phyloP scores from a whole-genome alignment of 2,113 vertebrate species.

The Prionailurus bengalensis region DNA sequence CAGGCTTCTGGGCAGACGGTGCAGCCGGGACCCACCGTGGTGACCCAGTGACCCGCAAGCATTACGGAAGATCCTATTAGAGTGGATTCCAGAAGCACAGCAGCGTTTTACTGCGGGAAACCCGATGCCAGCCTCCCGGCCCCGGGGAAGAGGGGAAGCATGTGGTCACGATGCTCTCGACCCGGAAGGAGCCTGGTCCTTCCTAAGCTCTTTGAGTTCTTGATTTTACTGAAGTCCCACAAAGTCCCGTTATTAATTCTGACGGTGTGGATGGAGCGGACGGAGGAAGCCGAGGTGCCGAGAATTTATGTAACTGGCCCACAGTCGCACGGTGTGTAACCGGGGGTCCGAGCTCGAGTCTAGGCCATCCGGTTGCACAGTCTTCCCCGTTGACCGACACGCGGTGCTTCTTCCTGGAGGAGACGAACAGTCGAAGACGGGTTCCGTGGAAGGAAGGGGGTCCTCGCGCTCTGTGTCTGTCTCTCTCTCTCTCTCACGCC shows the following conservation, averaged over 20 bases:
- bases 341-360: too few relatives aligned
- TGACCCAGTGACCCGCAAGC: background rate
- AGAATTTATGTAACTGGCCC: background rate
- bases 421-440: background rate
- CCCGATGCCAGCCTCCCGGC: fast-evolving
- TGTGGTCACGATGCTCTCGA: fast-evolving
- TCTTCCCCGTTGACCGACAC: background rate
- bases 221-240: background rate
- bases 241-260: background rate
- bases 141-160: fast-evolving
- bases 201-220: background rate
- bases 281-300: background rate
- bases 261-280: background rate
- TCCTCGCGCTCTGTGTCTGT: background rate
- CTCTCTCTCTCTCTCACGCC: background rate
- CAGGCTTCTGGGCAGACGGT: background rate
- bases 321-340: too few relatives aligned
- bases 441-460: background rate
- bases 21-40: background rate
- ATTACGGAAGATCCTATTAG: background rate
- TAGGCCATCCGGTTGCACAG: background rate
- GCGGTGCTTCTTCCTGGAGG: background rate
- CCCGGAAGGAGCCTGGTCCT: background rate
- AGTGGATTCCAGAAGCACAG: background rate
- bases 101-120: background rate